phyloP scores from a whole-genome alignment of 2,113 vertebrate species.

The Sander vitreus region DNA sequence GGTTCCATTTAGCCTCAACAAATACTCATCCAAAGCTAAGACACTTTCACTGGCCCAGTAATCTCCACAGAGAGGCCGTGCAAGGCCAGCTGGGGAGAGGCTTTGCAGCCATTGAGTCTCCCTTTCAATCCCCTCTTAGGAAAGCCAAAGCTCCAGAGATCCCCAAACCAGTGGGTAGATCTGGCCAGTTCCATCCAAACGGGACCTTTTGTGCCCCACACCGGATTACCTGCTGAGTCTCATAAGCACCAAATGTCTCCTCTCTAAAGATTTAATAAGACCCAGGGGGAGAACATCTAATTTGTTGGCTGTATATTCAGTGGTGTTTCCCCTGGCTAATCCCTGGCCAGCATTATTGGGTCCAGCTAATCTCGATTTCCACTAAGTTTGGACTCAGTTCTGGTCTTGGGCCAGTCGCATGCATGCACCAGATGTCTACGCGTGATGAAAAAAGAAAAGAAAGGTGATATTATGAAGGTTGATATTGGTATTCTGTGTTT shows the following conservation, averaged over 20 bases:
- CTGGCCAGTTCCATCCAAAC: conserved; percentile 62
- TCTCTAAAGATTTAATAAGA: conserved; percentile 66
- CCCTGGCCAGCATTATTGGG: conserved; percentile 36
- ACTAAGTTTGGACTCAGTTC: conserved; percentile 13
- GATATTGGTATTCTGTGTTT: conserved; percentile 34
- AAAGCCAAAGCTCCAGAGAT: conserved; percentile 68
- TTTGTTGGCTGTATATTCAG: conserved; percentile 54
- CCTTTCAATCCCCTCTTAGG: conserved; percentile 68
- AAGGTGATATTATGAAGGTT: conserved; percentile 5
- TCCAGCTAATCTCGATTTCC: conserved; percentile 44
- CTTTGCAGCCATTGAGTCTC: conserved; percentile 58
- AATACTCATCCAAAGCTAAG: conserved; percentile 39
- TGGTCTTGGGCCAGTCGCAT: conserved; percentile 1
- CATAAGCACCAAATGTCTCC: conserved; percentile 61
- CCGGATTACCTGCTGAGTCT: conserved; percentile 66
- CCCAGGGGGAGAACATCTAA: conserved; percentile 39
- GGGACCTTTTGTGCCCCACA: conserved; percentile 54
- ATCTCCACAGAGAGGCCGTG: conserved; percentile 52
- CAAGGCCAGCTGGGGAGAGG: conserved; percentile 51
- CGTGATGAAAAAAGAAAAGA: not conserved
- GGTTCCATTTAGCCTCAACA: conserved; percentile 15
- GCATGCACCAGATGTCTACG: not conserved
- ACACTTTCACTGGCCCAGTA: conserved; percentile 53
- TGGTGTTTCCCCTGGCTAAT: conserved; percentile 43
- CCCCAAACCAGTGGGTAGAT: conserved; percentile 52